phyloP scores from a whole-genome alignment of 2,888 invertebrate genomes.

The Cecidostiba fungosa region DNA sequence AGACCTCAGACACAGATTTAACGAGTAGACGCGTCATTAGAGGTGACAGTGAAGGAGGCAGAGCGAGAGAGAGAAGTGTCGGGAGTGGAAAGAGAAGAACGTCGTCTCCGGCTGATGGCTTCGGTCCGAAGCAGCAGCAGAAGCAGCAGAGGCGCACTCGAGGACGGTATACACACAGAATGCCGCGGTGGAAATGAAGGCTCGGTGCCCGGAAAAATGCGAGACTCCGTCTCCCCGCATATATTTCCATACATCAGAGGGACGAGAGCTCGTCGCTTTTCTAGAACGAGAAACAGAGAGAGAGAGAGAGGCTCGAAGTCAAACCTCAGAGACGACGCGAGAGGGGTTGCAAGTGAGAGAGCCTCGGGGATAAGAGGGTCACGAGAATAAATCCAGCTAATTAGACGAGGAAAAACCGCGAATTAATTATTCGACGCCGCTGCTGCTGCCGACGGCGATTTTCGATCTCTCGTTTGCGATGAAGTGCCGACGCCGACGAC shows the following conservation, averaged over 20 bases:
- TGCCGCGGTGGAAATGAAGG: constrained; percentile 72
- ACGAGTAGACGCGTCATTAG: constrained; percentile 77
- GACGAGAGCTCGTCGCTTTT: constrained; percentile 71
- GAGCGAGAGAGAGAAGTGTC: constrained; percentile 33
- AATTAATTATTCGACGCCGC: constrained; percentile 78
- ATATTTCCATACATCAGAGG: constrained; percentile 81
- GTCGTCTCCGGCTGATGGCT: constrained; percentile 65
- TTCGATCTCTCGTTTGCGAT: constrained; percentile 13
- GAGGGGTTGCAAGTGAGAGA: constrained; percentile 56
- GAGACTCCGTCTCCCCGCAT: constrained; percentile 79
- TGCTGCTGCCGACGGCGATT: constrained; percentile 60
- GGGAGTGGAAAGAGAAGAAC: constrained; percentile 58
- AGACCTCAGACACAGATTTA: constrained; percentile 73
- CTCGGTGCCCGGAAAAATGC: constrained; percentile 78
- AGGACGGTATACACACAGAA: constrained; percentile 33
- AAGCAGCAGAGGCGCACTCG: constrained; percentile 40
- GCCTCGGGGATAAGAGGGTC: constrained; percentile 74
- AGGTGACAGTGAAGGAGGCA: constrained; percentile 67
- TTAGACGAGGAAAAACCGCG: constrained; percentile 80
- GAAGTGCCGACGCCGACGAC: background rate
- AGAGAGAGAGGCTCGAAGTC: constrained; percentile 62
- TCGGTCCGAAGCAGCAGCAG: constrained; percentile 63
- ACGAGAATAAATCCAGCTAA: constrained; percentile 79
- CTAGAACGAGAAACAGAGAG: constrained; percentile 68
- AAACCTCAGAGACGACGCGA: constrained; percentile 61